phyloP scores from a whole-genome alignment of 1,140 invertebrate species.

The Vanessa tameamea region DNA sequence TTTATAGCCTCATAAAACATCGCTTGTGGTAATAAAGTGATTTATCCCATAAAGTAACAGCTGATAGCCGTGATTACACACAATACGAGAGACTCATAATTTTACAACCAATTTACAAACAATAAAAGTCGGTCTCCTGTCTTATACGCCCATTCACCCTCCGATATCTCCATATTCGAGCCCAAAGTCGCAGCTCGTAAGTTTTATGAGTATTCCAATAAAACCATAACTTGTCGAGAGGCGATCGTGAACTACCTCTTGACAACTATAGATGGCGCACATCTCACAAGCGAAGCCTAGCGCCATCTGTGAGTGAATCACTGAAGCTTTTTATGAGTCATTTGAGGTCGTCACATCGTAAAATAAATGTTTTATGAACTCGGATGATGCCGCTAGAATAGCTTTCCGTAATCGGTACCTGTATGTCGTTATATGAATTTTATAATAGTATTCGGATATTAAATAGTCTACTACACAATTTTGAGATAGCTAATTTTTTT shows the following conservation, averaged over 20 bases:
- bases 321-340: conserved; percentile 75
- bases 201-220: conserved; percentile 77
- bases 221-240: conserved; percentile 64
- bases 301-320: conserved; percentile 73
- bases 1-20: conserved; percentile 71
- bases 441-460: not conserved
- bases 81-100: conserved; percentile 70
- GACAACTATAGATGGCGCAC: conserved; percentile 65
- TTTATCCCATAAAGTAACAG: conserved; percentile 77
- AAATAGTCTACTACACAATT: not conserved
- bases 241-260: conserved; percentile 46
- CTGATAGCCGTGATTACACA: conserved; percentile 72
- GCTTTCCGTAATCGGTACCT: conserved; percentile 35
- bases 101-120: conserved; percentile 82
- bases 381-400: conserved; percentile 72
- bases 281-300: conserved; percentile 45
- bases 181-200: conserved; percentile 70
- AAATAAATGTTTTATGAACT: conserved; percentile 69
- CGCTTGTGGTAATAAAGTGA: conserved; percentile 73
- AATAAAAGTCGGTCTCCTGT: conserved; percentile 80
- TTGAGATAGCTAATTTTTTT: not conserved
- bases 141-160: conserved; percentile 76
- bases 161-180: conserved; percentile 77
- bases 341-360: conserved; percentile 73
- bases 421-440: not conserved